Conservation (phyloP, 1,140 invertebrate species). For the Mercenaria mercenaria region DNA sequence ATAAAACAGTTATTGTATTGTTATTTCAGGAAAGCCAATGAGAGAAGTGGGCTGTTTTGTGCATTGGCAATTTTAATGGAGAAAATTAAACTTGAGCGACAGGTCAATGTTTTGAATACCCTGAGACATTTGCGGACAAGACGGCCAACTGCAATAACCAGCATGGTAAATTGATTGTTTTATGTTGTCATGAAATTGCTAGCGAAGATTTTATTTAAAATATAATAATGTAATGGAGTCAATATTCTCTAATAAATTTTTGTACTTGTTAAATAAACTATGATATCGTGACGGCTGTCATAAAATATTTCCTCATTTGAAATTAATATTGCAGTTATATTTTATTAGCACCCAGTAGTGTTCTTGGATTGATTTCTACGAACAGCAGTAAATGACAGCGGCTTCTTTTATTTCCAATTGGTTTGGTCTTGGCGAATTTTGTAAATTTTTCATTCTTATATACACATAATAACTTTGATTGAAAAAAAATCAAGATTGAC, state of each 20-base stretch:
- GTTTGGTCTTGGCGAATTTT: too few relatives aligned
- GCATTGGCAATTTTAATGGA: neutral
- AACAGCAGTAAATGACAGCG: too few relatives aligned
- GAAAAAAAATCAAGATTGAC: too few relatives aligned
- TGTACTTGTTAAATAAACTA: neutral
- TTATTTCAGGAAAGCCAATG: neutral
- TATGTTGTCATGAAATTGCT: neutral
- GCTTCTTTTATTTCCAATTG: too few relatives aligned
- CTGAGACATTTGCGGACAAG: neutral
- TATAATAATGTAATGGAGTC: neutral
- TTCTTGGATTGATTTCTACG: too few relatives aligned
- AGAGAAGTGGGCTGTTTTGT: conserved; percentile 17
- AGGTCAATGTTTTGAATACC: neutral
- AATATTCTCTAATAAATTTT: neutral
- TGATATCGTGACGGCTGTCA: too few relatives aligned
- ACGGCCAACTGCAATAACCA: neutral
- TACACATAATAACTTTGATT: too few relatives aligned
- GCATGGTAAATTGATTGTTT: neutral
- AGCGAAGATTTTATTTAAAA: neutral
- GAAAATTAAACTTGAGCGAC: neutral
- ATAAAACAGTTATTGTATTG: too few relatives aligned
- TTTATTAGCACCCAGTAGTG: too few relatives aligned
- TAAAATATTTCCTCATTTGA: too few relatives aligned
- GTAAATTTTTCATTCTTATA: too few relatives aligned
- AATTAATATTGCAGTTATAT: too few relatives aligned